Evolutionary conservation across 2,797 vertebrate genomes (phyloP).

Genomic region (Phrynocephalus vlangalii): DNA sequence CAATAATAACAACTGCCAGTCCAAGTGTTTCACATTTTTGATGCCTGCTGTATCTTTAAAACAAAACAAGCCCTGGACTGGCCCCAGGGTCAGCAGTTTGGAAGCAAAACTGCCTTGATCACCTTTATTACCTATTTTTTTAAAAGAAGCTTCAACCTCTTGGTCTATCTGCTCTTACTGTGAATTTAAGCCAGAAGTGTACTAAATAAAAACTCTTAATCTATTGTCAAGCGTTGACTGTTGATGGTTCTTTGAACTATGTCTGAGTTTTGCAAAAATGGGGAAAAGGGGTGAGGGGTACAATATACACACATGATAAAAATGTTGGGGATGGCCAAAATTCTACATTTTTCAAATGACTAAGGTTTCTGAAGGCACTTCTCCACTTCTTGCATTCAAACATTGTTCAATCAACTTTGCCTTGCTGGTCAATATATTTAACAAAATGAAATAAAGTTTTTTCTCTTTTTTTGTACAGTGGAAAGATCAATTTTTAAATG

Average conservation of each 20-base stretch:
- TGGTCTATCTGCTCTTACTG: constrained; percentile 66
- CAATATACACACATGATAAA: background rate
- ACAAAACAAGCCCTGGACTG: background rate
- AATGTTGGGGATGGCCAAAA: constrained; percentile 26
- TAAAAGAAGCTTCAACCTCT: constrained; percentile 6
- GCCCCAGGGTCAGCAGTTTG: background rate
- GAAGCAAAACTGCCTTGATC: constrained; percentile 35
- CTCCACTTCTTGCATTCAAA: constrained; percentile 43
- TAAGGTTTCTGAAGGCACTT: constrained; percentile 41
- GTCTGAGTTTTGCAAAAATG: constrained; percentile 54
- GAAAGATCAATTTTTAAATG: constrained; percentile 31
- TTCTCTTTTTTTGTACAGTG: constrained; percentile 50
- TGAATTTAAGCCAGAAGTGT: constrained; percentile 71
- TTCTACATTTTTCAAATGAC: constrained; percentile 28
- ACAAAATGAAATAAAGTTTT: constrained; percentile 32
- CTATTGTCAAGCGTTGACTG: constrained; percentile 62
- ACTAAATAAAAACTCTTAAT: constrained; percentile 64
- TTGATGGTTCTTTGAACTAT: constrained; percentile 62
- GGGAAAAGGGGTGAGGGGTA: fast-evolving
- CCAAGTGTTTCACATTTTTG: constrained; percentile 5
- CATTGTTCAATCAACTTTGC: constrained; percentile 25
- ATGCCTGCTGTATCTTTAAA: background rate
- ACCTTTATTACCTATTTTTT: constrained; percentile 27
- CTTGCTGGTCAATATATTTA: constrained; percentile 44
- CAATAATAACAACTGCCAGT: constrained; percentile 73